Conservation (phyloP, 2,797 vertebrate genomes). For the Ispidina picta region DNA sequence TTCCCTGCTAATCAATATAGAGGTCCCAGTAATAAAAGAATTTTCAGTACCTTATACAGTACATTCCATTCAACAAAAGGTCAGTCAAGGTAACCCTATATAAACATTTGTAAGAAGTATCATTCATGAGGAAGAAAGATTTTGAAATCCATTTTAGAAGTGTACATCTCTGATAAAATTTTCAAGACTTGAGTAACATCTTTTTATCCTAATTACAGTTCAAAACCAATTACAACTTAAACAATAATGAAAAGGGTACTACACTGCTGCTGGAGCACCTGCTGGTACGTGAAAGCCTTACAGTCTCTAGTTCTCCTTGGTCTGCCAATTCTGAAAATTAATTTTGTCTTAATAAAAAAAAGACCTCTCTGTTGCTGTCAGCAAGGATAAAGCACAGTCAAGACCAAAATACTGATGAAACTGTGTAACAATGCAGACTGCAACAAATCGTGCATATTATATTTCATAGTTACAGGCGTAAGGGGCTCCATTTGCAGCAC, state of each 20-base stretch:
- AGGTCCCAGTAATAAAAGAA: background rate
- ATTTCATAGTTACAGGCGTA: background rate
- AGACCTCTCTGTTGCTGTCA: background rate
- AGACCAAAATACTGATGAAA: background rate
- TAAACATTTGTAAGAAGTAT: background rate
- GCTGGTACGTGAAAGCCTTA: background rate
- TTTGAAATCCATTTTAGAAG: background rate
- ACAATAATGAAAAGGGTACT: background rate
- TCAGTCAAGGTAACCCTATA: background rate
- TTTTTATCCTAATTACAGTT: background rate
- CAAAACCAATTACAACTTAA: background rate
- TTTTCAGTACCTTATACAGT: background rate
- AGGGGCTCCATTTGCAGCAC: background rate
- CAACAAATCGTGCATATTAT: background rate
- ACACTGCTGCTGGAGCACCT: background rate
- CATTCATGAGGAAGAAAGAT: background rate
- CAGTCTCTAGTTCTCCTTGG: background rate
- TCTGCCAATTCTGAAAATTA: background rate
- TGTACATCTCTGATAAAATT: background rate
- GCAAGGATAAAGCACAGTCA: background rate
- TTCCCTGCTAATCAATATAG: background rate
- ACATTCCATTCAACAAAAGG: background rate
- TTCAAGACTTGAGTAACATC: background rate
- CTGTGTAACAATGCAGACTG: background rate
- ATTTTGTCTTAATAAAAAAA: background rate